A percentile compares a stretch with the other conserved stretches of the same genome.
These are phyloP conservation scores for Mugil cephalus DNA, from an alignment of 2,113 vertebrate species.

Conservation along the genomic window DNA sequence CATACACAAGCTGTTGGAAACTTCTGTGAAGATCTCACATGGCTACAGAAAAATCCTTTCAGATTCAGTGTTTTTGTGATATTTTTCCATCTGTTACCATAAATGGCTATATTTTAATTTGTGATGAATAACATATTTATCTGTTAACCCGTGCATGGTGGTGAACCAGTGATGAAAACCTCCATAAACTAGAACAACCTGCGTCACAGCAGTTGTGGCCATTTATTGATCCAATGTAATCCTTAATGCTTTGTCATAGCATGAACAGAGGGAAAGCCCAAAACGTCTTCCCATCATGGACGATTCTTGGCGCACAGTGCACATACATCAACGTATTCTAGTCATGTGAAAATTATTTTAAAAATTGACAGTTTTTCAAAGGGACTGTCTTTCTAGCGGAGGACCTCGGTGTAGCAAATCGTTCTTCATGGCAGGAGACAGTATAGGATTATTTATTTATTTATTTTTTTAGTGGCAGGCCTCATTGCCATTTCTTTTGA, in stretches of 20 bases:
- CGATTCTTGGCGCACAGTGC: slow-evolving; percentile 25
- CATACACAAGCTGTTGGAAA: no score
- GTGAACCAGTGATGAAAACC: slow-evolving; percentile 26
- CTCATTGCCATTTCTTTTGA: slow-evolving; percentile 73
- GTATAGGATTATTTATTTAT: slow-evolving; percentile 10
- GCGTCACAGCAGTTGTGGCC: slow-evolving; percentile 17
- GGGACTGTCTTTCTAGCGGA: slow-evolving; percentile 38
- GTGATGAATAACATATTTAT: no score
- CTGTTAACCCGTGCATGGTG: slow-evolving; percentile 17
- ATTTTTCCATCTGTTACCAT: no score
- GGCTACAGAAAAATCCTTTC: no score
- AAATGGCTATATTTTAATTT: slow-evolving; percentile 7
- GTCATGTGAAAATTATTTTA: slow-evolving; percentile 51
- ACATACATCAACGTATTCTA: slow-evolving; percentile 41
- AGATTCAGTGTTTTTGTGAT: no score
- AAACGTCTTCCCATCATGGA: slow-evolving; percentile 7
- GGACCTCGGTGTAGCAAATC: slow-evolving; percentile 50
- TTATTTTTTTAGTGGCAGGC: slow-evolving; percentile 35
- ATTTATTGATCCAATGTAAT: slow-evolving; percentile 31
- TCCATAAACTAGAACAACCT: slow-evolving; percentile 46
- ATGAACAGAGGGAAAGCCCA: slow-evolving; percentile 19
- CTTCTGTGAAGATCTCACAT: no score
- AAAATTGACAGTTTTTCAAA: slow-evolving; percentile 64
- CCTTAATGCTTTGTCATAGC: slow-evolving; percentile 33
- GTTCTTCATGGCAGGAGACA: slow-evolving; percentile 58